A percentile compares a stretch with the other conserved stretches of the same genome.
phyloP scores from a whole-genome alignment of 1,140 invertebrate genomes.

The Rhopalosiphum maidis region DNA sequence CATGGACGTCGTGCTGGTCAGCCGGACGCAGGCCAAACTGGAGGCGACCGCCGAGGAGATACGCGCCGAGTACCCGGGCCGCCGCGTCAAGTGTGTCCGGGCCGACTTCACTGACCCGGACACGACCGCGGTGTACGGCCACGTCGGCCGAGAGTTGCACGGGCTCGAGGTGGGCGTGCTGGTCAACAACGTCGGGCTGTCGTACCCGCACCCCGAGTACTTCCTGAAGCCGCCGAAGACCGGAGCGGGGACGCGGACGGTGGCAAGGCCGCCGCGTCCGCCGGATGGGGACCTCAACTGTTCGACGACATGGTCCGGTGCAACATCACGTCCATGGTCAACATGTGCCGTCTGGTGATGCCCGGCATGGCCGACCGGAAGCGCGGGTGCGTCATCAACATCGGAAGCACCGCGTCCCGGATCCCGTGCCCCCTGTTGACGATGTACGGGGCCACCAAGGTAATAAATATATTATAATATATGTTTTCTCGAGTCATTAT shows the following conservation, averaged over 20 bases:
- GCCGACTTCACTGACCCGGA: slow-evolving; percentile 78
- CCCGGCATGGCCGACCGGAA: slow-evolving; percentile 86
- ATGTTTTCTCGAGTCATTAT: too few species aligned
- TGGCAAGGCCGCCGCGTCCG: neutral
- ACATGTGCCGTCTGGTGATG: slow-evolving; percentile 77
- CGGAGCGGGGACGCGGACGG: neutral
- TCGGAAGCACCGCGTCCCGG: slow-evolving; percentile 83
- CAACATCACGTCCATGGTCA: slow-evolving; percentile 70
- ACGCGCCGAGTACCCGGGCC: neutral
- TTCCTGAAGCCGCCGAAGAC: slow-evolving; percentile 67
- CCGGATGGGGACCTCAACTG: slow-evolving; percentile 56
- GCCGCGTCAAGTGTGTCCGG: neutral
- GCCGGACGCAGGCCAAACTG: slow-evolving; percentile 83
- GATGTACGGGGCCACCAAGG: slow-evolving; percentile 90
- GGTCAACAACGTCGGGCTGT: slow-evolving; percentile 95
- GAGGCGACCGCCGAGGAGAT: slow-evolving; percentile 71
- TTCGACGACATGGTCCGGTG: slow-evolving; percentile 67
- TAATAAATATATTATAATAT: slow-evolving; percentile 64
- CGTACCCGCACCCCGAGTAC: slow-evolving; percentile 86
- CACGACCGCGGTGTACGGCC: slow-evolving; percentile 75
- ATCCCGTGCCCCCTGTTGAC: slow-evolving; percentile 84
- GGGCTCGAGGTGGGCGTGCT: slow-evolving; percentile 89
- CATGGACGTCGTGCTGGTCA: slow-evolving; percentile 87
- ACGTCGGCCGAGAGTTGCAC: slow-evolving; percentile 75
- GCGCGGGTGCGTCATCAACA: slow-evolving; percentile 89